Conservation (phyloP, 2,797 vertebrate genomes). For the Austrolebias charrua region DNA sequence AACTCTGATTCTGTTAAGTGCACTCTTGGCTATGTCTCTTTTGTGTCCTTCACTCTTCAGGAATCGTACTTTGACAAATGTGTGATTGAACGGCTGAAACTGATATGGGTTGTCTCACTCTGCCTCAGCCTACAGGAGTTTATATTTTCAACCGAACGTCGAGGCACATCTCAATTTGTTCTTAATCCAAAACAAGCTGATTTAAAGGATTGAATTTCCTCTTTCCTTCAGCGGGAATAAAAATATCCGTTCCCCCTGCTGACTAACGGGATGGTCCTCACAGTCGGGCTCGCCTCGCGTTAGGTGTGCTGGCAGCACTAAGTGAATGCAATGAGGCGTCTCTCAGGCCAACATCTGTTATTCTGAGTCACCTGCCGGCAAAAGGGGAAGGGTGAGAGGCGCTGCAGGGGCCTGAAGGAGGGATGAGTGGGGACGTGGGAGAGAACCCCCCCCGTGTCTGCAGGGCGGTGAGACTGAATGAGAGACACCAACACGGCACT, state of each 20-base stretch:
- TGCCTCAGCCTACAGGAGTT: conserved; percentile 47
- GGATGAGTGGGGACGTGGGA: conserved; percentile 60
- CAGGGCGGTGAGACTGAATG: conserved; percentile 69
- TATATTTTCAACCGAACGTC: conserved; percentile 40
- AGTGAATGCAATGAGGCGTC: conserved; percentile 66
- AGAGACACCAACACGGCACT: conserved; percentile 56
- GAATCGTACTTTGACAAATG: conserved; percentile 51
- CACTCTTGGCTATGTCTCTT: conserved; percentile 60
- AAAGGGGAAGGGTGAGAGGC: conserved; percentile 57
- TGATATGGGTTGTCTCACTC: conserved; percentile 30
- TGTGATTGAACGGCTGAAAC: conserved; percentile 37
- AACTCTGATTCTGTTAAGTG: conserved; percentile 67
- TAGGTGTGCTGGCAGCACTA: conserved; percentile 61
- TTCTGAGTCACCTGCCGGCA: conserved; percentile 74
- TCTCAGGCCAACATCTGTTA: conserved; percentile 72
- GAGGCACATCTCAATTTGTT: conserved; percentile 60
- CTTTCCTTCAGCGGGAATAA: conserved; percentile 58
- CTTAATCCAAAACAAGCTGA: conserved; percentile 72
- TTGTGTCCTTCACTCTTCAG: conserved; percentile 44
- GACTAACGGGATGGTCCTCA: conserved; percentile 59
- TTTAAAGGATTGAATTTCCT: conserved; percentile 33
- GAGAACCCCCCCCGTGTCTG: conserved; percentile 60
- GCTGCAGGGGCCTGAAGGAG: conserved; percentile 50
- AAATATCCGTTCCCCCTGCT: conserved; percentile 66
- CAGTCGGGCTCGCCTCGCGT: conserved; percentile 59